Base-by-base conservation (phyloP, 1,140 invertebrate species). In the Helicoverpa zea region DNA sequence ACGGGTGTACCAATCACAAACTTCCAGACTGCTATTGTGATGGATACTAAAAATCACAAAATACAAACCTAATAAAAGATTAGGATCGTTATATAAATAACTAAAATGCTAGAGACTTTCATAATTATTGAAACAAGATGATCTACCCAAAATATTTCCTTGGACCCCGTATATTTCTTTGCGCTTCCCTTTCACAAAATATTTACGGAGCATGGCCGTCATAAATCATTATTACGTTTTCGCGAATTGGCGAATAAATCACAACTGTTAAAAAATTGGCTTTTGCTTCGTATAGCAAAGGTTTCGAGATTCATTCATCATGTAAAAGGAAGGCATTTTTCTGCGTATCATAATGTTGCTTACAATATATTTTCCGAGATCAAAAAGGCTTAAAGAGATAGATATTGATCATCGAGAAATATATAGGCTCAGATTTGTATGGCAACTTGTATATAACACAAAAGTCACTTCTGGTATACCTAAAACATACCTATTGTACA, bases 181-280 rank as follows among this genome's bases (percentile, higher is more conserved):
- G 9, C 0, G 18, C 18, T 58, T 49, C 12, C 43, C 64, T 18
- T 68, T 72, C 54, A 30, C 23, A 23, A 30, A 72, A 54, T 29
- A 61, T 61, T 61, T 61, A 61, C 12, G 35, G 16, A 51, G 14
- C 23, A 47, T 70, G 49, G 11, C 52, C 1, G 7, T 72, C 49
- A 29, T 72, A 72, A 52, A 72, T 72, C 68, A 72, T 72, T 18
- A 54, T 54, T 29, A 52, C 30, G 49, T 18, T 51, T 72, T 52
- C 14, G 49, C 12, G 23, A 72, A 52, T 68, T 23, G 68, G 13
- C 49, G 13, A 13, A 72, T 72, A 52, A 72, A 72, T 54, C 68
- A 52, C 54, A 12, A 72, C 13, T 72, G 18, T 72, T 51, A 68
- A 51, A 68, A 68, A 51, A 35, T 64, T 43, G n/a, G 43, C 64